Evolutionary conservation across 1,140 invertebrate species (phyloP).

Genomic region (Drosophila rhopaloa): DNA sequence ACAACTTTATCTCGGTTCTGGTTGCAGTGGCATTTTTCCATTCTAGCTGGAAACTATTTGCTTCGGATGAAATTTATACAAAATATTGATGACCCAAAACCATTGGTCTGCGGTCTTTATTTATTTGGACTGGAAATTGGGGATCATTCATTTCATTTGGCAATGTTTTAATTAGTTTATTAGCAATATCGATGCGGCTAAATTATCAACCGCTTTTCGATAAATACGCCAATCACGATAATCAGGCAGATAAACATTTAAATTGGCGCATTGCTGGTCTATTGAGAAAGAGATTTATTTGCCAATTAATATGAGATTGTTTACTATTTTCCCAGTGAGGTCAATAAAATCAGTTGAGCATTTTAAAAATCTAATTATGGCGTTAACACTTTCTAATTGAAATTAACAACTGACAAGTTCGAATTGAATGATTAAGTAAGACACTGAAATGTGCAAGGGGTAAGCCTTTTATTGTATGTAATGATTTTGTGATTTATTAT

Average conservation of each 20-base stretch:
- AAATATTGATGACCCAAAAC: conserved; percentile 21
- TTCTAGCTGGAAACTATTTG: conserved; percentile 7
- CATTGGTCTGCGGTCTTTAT: conserved; percentile 15
- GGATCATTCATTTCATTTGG: conserved; percentile 20
- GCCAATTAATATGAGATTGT: neutral
- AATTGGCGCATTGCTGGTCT: conserved; percentile 15
- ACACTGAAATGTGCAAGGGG: neutral
- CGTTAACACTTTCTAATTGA: neutral
- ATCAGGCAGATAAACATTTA: conserved; percentile 34
- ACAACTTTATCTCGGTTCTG: conserved; percentile 11
- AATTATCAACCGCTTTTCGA: conserved; percentile 38
- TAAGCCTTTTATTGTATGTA: neutral
- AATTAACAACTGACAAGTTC: neutral
- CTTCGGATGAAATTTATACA: neutral
- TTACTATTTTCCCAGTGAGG: neutral
- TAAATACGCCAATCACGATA: conserved; percentile 28
- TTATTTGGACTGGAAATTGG: conserved; percentile 27
- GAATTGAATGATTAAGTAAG: neutral
- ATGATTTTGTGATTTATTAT: too few relatives aligned
- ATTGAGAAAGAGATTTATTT: neutral
- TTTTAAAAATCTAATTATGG: neutral
- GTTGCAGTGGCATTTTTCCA: conserved; percentile 4
- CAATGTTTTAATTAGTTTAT: conserved; percentile 44
- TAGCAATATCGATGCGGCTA: conserved; percentile 20
- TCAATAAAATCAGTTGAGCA: neutral